Conservation (phyloP, 2,113 vertebrate genomes). For the Oxyura jamaicensis region DNA sequence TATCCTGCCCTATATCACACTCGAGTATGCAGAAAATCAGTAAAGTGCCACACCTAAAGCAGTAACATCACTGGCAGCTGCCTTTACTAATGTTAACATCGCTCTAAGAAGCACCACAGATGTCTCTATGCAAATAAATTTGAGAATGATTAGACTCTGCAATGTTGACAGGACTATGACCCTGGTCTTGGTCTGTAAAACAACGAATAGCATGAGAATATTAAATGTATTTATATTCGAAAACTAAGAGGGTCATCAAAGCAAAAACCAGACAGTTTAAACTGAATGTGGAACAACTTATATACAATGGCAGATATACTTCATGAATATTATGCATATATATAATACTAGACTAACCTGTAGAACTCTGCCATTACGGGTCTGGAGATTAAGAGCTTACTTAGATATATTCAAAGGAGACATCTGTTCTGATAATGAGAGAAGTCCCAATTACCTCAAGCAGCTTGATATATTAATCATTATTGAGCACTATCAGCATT, state of each 20-base stretch:
- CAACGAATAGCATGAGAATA: background rate
- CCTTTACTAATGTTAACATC: background rate
- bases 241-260: background rate
- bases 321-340: background rate
- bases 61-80: background rate
- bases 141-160: background rate
- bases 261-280: background rate
- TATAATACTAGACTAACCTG: background rate
- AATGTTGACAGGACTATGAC: background rate
- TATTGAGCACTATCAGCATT: background rate
- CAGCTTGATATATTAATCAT: background rate
- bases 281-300: background rate
- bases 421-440: background rate
- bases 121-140: background rate
- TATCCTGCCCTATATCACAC: background rate
- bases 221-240: background rate
- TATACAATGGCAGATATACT: background rate
- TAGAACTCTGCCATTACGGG: background rate
- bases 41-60: background rate
- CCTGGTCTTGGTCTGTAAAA: background rate
- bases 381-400: background rate
- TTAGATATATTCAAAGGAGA: background rate
- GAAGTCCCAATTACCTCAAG: background rate
- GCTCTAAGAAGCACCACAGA: background rate
- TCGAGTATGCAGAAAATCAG: background rate